A percentile compares a stretch with the other conserved stretches of the same genome.
Conservation (phyloP, 2,888 invertebrate species). For the Chorisops tibialis region DNA sequence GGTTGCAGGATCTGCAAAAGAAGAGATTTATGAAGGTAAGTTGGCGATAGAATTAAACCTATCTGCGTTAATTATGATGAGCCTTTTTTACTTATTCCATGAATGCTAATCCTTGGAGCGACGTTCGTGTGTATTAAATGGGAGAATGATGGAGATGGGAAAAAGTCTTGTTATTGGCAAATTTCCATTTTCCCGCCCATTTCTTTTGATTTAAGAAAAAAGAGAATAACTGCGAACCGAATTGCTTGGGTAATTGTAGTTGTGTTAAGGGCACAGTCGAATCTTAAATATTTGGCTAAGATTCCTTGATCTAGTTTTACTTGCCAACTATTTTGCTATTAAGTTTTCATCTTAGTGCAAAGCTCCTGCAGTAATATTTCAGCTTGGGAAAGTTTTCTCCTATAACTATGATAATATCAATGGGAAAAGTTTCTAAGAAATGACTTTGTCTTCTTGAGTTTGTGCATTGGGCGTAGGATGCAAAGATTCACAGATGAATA, state of each 20-base stretch:
- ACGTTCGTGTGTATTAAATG: too few species aligned
- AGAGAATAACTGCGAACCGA: background rate
- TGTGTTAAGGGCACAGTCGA: background rate
- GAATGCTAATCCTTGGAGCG: background rate
- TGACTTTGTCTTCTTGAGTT: too few species aligned
- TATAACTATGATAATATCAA: too few species aligned
- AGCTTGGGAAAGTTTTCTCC: too few species aligned
- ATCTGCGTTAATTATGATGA: constrained; percentile 6
- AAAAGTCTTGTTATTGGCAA: background rate
- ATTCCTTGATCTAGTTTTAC: too few species aligned
- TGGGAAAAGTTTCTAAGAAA: too few species aligned
- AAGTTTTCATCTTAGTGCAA: background rate
- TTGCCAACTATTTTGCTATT: background rate
- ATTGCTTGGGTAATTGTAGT: background rate
- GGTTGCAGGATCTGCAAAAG: constrained; percentile 11
- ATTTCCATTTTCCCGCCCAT: background rate
- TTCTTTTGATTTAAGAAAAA: background rate
- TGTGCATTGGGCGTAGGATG: too few species aligned
- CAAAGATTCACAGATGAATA: too few species aligned
- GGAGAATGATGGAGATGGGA: background rate
- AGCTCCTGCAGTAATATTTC: background rate
- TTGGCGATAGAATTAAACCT: background rate
- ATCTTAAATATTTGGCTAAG: too few species aligned
- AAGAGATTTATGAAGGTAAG: constrained; percentile 3
- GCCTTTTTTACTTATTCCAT: background rate